Base-by-base conservation (phyloP, 2,113 vertebrate genomes). In the Orthonyx spaldingii region DNA sequence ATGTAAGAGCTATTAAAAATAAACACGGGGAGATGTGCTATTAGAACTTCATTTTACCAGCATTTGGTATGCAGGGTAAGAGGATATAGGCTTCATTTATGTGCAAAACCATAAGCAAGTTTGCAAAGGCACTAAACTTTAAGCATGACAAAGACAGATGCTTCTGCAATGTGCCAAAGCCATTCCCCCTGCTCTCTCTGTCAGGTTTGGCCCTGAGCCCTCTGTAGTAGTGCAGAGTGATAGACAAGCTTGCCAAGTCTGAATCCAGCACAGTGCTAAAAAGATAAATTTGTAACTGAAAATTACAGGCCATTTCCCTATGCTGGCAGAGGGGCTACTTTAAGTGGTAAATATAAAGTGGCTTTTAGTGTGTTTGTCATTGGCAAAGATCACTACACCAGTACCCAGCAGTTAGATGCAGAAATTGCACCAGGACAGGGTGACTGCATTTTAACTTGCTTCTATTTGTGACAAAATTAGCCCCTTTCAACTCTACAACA, bases 391-490 rank as follows among this genome's bases (percentile, higher is more conserved):
- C 53, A 49, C 61, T 27, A 9, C 49, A 71, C 35, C 11, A 69
- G 57, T 70, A 90, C 44, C 41, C 16, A 71, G 71, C 52, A 90
- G 39, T 96, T 89, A 92, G 52, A 47, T 89, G 71, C 37, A 95
- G 41, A 56, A 96, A 92, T 89, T 46, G 84, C 60, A 78, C n/a
- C 13, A 13, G 7, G n/a, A 47, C 52, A 89, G 57, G n/a, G 35
- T n/a, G 53, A 57, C 64, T 89, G 64, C 18, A 35, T 84, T 92
- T 87, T 81, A 9, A 68, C 41, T 95, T 52, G 56, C 42, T 91
- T 93, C 94, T 97, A 74, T 96, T 97, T 91, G 46, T 87, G 70
- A 79, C 65, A 42, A 82, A 93, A 95, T 75, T 22, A 84, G 21
- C 53, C 42, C 72, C 46, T 90, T 94, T 66, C 68, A 83, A 35